These are phyloP conservation scores for Clarias batrachus DNA, from an alignment of 2,113 vertebrate species.

Conservation along the genomic window DNA sequence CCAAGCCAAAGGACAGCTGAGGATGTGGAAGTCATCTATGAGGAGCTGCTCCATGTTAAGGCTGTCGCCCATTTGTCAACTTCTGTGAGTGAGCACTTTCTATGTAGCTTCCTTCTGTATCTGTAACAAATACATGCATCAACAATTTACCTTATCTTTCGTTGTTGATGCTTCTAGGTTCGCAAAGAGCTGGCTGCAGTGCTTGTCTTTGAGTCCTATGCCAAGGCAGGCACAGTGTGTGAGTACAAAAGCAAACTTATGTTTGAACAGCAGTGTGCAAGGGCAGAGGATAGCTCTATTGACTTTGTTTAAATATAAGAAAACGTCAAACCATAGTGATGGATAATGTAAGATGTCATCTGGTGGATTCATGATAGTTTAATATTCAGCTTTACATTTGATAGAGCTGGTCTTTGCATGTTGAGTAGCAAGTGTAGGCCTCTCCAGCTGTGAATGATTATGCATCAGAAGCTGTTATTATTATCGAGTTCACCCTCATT, in stretches of 20 bases:
- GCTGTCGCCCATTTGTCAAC: slow-evolving; percentile 90
- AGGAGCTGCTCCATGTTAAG: slow-evolving; percentile 92
- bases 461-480: neutral
- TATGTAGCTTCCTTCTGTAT: neutral
- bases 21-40: slow-evolving; percentile 92
- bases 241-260: slow-evolving; percentile 69
- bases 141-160: neutral
- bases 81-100: slow-evolving; percentile 72
- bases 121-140: neutral
- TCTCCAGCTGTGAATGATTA: neutral
- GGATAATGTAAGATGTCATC: neutral
- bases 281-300: neutral
- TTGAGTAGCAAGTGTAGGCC: neutral
- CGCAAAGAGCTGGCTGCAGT: slow-evolving; percentile 88
- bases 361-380: neutral
- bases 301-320: slow-evolving; percentile 23
- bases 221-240: slow-evolving; percentile 89
- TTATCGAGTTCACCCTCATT: neutral
- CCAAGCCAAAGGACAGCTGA: slow-evolving; percentile 86
- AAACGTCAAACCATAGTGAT: neutral
- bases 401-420: neutral
- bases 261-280: slow-evolving; percentile 32
- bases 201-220: slow-evolving; percentile 88
- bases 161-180: slow-evolving; percentile 73
- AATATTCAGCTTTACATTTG: neutral